Percentiles rank a stretch among this genome's conserved stretches.
Conservation (phyloP, 1,140 invertebrate species). For the Diorhabda carinulata region DNA sequence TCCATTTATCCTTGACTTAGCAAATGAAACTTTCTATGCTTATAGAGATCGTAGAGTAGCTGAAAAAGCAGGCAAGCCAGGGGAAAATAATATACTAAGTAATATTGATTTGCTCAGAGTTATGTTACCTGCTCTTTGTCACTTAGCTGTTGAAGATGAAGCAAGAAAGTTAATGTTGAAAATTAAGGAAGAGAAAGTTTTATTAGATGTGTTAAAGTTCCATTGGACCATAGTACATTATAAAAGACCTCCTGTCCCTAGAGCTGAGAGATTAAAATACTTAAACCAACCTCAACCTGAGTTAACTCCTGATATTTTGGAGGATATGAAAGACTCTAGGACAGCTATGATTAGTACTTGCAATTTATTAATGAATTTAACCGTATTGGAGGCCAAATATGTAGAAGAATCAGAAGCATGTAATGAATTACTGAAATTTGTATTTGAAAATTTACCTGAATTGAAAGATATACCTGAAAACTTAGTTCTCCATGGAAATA, state of each 20-base stretch:
- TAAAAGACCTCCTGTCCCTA: slow-evolving; percentile 74
- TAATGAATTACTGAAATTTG: slow-evolving; percentile 76
- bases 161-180: slow-evolving; percentile 76
- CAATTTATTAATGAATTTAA: slow-evolving; percentile 89
- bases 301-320: slow-evolving; percentile 64
- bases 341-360: slow-evolving; percentile 81
- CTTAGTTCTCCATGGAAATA: slow-evolving; percentile 77
- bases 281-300: slow-evolving; percentile 70
- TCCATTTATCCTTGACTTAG: slow-evolving; percentile 72
- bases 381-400: slow-evolving; percentile 77
- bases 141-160: slow-evolving; percentile 85
- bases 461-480: slow-evolving; percentile 79
- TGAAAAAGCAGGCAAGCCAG: slow-evolving; percentile 60
- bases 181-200: slow-evolving; percentile 72
- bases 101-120: slow-evolving; percentile 71
- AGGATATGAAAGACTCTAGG: slow-evolving; percentile 78
- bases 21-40: slow-evolving; percentile 78
- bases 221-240: slow-evolving; percentile 85
- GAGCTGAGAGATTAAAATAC: slow-evolving; percentile 69
- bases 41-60: slow-evolving; percentile 58
- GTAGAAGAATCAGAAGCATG: slow-evolving; percentile 75
- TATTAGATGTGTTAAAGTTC: slow-evolving; percentile 74
- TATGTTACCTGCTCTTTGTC: slow-evolving; percentile 82
- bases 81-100: slow-evolving; percentile 58
- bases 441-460: slow-evolving; percentile 81